Conservation (phyloP, 2,888 invertebrate genomes). For the Xanthia togata region DNA sequence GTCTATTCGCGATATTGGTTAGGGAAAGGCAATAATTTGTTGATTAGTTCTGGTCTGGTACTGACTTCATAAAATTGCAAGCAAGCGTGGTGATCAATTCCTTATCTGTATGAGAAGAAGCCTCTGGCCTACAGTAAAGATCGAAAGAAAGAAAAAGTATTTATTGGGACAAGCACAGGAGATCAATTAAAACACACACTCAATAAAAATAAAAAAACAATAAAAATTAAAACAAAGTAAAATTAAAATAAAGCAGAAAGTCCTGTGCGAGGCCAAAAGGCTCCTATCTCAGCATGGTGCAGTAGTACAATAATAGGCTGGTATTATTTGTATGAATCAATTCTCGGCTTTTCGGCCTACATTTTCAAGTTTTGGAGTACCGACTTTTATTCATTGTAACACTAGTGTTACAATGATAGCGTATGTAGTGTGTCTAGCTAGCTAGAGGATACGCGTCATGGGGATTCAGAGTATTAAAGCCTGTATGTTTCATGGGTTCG, state of each 20-base stretch:
- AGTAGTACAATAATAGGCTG: not conserved
- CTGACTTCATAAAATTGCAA: not conserved
- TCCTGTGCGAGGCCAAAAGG: too few relatives aligned
- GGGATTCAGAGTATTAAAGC: not conserved
- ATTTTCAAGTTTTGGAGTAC: not conserved
- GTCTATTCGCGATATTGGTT: not conserved
- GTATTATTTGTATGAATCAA: not conserved
- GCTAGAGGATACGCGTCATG: too few relatives aligned
- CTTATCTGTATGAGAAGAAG: not conserved
- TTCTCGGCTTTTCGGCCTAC: too few relatives aligned
- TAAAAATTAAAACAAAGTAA: too few relatives aligned
- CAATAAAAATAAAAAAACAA: too few relatives aligned
- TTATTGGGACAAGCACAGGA: too few relatives aligned
- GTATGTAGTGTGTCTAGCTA: too few relatives aligned
- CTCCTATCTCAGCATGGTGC: too few relatives aligned
- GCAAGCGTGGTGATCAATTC: not conserved
- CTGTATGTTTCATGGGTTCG: conserved; percentile 8
- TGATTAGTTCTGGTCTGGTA: not conserved
- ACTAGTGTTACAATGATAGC: too few relatives aligned
- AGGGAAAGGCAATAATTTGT: not conserved
- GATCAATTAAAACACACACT: too few relatives aligned
- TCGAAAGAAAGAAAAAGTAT: too few relatives aligned
- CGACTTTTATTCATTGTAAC: not conserved
- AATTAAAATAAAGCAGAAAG: too few relatives aligned
- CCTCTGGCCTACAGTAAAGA: not conserved